phyloP scores from a whole-genome alignment of 2,113 vertebrate genomes.

The Elaphurus davidianus region DNA sequence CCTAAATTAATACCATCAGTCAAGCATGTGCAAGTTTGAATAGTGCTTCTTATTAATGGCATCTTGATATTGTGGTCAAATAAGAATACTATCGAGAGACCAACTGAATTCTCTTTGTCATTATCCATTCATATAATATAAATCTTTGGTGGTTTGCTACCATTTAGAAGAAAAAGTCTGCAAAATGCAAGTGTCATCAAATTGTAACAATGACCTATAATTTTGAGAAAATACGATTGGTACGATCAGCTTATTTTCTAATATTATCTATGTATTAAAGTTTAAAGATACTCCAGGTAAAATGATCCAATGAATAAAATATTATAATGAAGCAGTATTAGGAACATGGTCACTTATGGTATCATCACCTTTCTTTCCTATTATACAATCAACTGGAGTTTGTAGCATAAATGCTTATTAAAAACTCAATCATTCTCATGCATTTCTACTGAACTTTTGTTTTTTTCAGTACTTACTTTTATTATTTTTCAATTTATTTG shows the following conservation, averaged over 20 bases:
- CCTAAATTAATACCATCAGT: slow-evolving; percentile 16
- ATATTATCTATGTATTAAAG: background rate
- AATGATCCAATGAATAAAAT: background rate
- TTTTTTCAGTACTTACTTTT: background rate
- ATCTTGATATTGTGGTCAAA: slow-evolving; percentile 10
- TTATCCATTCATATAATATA: background rate
- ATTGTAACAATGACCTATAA: background rate
- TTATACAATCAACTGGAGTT: background rate
- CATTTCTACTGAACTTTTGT: background rate
- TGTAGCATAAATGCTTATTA: background rate
- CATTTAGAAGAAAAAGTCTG: background rate
- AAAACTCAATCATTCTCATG: background rate
- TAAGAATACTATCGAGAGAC: slow-evolving; percentile 22
- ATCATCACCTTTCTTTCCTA: background rate
- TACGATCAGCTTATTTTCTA: background rate
- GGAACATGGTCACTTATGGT: background rate
- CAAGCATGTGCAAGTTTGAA: background rate
- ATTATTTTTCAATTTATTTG: background rate
- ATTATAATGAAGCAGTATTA: background rate
- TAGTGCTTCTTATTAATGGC: slow-evolving; percentile 36
- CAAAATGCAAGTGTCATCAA: background rate
- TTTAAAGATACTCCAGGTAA: background rate
- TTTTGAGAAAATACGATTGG: background rate
- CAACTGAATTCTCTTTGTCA: background rate
- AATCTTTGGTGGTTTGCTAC: background rate